Percentiles rank a stretch among this genome's conserved stretches.
phyloP scores from a whole-genome alignment of 1,140 invertebrate genomes.

The Pseudobourletiella spinata region DNA sequence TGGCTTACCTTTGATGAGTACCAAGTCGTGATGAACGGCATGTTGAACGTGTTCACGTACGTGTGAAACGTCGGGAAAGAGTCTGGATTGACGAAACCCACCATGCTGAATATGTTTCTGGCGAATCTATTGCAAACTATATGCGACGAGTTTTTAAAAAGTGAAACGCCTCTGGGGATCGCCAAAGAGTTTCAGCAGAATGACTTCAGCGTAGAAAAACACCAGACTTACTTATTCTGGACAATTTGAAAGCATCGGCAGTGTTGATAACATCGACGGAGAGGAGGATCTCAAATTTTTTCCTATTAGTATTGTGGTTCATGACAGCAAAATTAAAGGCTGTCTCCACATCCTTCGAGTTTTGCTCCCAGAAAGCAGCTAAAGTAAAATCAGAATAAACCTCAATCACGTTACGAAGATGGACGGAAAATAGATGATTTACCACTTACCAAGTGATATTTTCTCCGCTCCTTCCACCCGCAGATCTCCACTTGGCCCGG shows the following conservation, averaged over 20 bases:
- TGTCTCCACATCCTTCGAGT: slow-evolving; percentile 39
- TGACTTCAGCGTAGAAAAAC: too few species aligned
- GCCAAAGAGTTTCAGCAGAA: too few species aligned
- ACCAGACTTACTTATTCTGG: slow-evolving; percentile 39
- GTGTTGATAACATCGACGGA: slow-evolving; percentile 41
- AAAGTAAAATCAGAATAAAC: neutral
- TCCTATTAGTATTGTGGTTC: slow-evolving; percentile 38
- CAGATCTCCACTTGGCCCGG: neutral
- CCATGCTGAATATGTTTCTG: slow-evolving; percentile 46
- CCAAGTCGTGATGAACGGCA: slow-evolving; percentile 48
- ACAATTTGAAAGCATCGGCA: slow-evolving; percentile 42
- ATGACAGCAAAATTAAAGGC: slow-evolving; percentile 41
- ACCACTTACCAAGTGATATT: neutral
- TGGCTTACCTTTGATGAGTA: slow-evolving; percentile 51
- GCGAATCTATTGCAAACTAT: slow-evolving; percentile 47
- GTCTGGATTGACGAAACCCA: slow-evolving; percentile 51
- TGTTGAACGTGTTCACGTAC: slow-evolving; percentile 49
- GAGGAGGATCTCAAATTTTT: slow-evolving; percentile 39
- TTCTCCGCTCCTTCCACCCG: neutral
- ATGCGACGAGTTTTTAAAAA: too few species aligned
- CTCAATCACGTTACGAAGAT: too few species aligned
- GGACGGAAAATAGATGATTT: too few species aligned
- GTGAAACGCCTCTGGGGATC: too few species aligned
- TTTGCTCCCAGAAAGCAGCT: slow-evolving; percentile 39
- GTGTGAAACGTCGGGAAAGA: slow-evolving; percentile 48